phyloP scores from a whole-genome alignment of 2,113 vertebrate species.

The Megaceryle torquata region DNA sequence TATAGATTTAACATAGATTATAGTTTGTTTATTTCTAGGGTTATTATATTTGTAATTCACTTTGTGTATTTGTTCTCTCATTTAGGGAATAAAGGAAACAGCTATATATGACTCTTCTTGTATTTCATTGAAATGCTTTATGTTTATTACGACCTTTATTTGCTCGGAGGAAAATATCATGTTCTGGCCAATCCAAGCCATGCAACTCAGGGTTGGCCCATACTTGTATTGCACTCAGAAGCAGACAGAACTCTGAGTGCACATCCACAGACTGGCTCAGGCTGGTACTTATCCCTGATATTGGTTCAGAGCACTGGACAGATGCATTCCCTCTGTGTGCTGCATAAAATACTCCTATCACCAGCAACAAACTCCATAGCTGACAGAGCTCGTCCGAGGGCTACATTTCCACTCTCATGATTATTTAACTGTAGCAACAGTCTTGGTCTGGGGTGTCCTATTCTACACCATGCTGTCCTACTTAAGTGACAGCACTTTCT shows the following conservation, averaged over 20 bases:
- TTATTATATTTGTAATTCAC: neutral
- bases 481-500: fast-evolving
- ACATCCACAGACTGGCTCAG: neutral
- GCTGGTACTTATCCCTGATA: neutral
- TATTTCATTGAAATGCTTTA: neutral
- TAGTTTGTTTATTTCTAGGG: neutral
- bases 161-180: neutral
- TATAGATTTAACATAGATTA: neutral
- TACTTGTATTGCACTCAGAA: neutral
- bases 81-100: neutral
- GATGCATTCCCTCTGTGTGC: neutral
- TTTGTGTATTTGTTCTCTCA: neutral
- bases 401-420: neutral
- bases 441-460: neutral
- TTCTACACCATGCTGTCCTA: neutral
- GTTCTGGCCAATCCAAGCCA: neutral
- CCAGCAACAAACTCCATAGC: neutral
- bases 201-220: neutral
- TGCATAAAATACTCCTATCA: neutral
- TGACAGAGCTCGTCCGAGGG: neutral
- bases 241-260: neutral
- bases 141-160: neutral
- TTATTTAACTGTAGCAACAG: neutral
- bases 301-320: neutral
- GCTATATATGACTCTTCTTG: neutral